Evolutionary conservation across 2,888 invertebrate species (phyloP), one percentile per base, ranked within the genome.

Genomic region (Anarsia innoxiella): DNA sequence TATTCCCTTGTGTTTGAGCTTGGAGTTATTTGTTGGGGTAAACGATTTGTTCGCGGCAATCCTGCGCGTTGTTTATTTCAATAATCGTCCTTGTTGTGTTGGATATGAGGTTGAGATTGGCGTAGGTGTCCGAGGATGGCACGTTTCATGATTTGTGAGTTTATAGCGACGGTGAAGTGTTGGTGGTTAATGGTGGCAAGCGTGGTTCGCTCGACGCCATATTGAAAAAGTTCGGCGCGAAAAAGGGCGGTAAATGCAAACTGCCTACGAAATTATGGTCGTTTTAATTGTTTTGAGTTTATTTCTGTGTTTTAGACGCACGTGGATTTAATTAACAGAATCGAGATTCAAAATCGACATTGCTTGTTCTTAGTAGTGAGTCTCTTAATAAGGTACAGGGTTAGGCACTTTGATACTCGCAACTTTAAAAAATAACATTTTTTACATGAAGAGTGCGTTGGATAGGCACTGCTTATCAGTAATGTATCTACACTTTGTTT

Each of bases 81-180:
- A 73, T 52, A 66, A 52, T 69, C 54, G 43, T 57, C 73, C 63
- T 59, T 79, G 57, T 50, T 28, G 6, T 25, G 19, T 19, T 14
- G 2, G 48, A 1, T 14, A 48, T 64, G 67, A 50, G 56, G 74
- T 63, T 45, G 54, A 57, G 46, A 63, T 57, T 79, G 51, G 63
- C 50, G 39, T 61, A 66, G 40, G 42, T 32, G 41, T 36, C 40
- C 34, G 44, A 41, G 53, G 68, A 70, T 69, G 67, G 74, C 67
- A 73, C 71, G 71, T 82, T 82, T 80, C 79, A 83, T 84, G 84
- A 85, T 85, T 85, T 84, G 85, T 85, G 83, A 84, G 84, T 84
- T 85, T 84, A 83, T 83, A 82, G 79, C 77, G 68, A 77, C 82
- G 80, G 82, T 82, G 83, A 82, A 83, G 84, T 83, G 82, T 75